phyloP scores from a whole-genome alignment of 2,797 vertebrate species.

The Aphelocoma californica region DNA sequence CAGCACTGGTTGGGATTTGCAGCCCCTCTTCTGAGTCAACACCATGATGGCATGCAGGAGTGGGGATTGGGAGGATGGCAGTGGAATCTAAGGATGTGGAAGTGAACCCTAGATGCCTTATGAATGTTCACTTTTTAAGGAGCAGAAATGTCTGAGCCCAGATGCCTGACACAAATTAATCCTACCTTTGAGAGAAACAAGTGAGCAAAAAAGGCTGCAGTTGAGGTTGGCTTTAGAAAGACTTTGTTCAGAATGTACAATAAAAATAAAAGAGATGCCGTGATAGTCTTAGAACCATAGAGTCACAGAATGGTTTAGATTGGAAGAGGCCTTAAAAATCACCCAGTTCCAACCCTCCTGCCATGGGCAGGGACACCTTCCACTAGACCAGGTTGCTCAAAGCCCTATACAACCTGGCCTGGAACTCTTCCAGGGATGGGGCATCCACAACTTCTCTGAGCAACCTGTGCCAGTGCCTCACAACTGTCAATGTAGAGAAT shows the following conservation, averaged over 20 bases:
- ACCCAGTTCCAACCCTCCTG: not conserved
- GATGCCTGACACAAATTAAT: not conserved
- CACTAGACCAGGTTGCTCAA: not conserved
- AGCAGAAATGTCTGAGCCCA: not conserved
- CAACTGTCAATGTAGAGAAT: not conserved
- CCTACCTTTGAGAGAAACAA: not conserved
- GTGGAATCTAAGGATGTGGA: not conserved
- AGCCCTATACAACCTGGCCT: not conserved
- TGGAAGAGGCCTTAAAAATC: not conserved
- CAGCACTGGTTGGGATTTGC: rapidly evolving
- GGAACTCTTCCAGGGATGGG: not conserved
- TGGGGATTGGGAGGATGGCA: not conserved
- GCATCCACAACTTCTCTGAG: not conserved
- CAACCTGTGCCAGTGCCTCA: not conserved
- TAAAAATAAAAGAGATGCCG: not conserved
- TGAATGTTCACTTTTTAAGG: not conserved
- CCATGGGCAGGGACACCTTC: not conserved
- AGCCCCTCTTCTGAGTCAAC: rapidly evolving
- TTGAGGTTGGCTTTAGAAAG: not conserved
- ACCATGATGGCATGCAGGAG: not conserved
- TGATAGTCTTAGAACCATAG: not conserved
- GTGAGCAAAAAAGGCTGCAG: not conserved
- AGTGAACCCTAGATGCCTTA: not conserved
- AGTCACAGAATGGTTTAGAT: not conserved
- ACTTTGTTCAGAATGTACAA: not conserved